Evolutionary conservation across 92 coral and sea anemone genomes (phyloP), one percentile per base, ranked within the genome.

Genomic region (Porites rus): DNA sequence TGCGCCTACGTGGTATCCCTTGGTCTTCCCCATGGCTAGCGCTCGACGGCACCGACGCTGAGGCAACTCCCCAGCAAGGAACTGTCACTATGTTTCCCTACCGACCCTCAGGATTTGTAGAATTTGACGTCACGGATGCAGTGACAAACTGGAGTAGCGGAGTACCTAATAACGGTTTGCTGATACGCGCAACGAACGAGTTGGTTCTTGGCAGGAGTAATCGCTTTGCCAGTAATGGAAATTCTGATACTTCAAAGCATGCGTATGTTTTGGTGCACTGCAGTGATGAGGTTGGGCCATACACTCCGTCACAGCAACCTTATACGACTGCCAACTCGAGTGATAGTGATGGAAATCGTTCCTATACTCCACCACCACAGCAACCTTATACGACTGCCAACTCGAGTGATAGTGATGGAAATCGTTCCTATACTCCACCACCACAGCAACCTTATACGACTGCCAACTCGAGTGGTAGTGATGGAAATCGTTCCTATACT

Each of bases 101-200:
- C 54, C 93, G 95, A 8, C 95, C 93, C 53, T 14, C 16, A 19
- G 93, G 95, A 5, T 90, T 92, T 72, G 90, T 92, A 52, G 95
- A 92, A 80, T 92, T 92, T 82, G 95, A 92, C 86, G 80, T 92
- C 69, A 90, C 93, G 14, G 54, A 70, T 6, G 95, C 95, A 17
- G 87, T 92, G 20, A 81, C 52, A 61, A 76, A 83, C 67, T 92
- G 95, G 95, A 65, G 69, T 3, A 38, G 80, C 6, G 92, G 92
- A 7, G 59, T 78, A 7, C 86, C 93, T 9, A 92, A 92, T 85
- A 31, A 90, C 69, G 95, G 95, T 16, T 82, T 92, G 14, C 20
- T 92, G 74, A 66, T 92, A 20, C 86, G 90, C 51, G 95, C 92
- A 12, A 90, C 80, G 19, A 81, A 92, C 74, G 95, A 92, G 67